Evolutionary conservation across 37 sponge, comb jelly and placozoan species (phyloP).

Genomic region (Spongia lamella): DNA sequence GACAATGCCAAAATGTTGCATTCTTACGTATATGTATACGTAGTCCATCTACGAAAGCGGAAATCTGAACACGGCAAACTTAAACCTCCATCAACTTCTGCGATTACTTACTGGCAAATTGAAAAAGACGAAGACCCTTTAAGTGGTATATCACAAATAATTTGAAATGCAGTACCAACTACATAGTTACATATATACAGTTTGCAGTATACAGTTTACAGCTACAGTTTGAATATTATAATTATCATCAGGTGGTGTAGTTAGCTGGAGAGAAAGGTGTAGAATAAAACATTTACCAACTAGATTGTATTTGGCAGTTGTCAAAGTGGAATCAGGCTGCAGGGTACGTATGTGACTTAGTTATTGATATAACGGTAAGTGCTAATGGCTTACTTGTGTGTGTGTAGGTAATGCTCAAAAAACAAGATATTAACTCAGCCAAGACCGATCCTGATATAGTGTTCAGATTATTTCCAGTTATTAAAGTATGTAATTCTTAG

Average conservation of each 20-base stretch:
- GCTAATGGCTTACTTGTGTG: no score
- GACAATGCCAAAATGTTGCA: no score
- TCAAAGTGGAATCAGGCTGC: slow-evolving; percentile 1
- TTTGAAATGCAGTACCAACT: no score
- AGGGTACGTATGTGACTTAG: slow-evolving; percentile 1
- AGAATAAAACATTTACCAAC: slow-evolving; percentile 75
- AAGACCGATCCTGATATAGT: slow-evolving; percentile 32
- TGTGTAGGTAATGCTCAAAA: no score
- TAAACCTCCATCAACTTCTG: slow-evolving; percentile 71
- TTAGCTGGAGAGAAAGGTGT: slow-evolving; percentile 68
- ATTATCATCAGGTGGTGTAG: slow-evolving; percentile 62
- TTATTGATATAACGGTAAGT: not conserved
- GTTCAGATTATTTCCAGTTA: slow-evolving; percentile 61
- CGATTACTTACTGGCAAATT: slow-evolving; percentile 88
- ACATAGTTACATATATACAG: no score
- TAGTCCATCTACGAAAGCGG: slow-evolving; percentile 68
- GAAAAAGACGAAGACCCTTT: slow-evolving; percentile 57
- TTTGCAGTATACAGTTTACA: no score
- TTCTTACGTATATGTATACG: no score
- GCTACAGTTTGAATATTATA: no score
- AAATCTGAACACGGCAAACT: slow-evolving; percentile 41
- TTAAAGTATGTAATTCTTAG: slow-evolving; percentile 20
- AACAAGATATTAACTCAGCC: no score
- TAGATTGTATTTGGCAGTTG: slow-evolving; percentile 62
- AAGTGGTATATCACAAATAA: no score